Evolutionary conservation across 2,888 invertebrate genomes (phyloP).

Genomic region (Parelbella ahira): DNA sequence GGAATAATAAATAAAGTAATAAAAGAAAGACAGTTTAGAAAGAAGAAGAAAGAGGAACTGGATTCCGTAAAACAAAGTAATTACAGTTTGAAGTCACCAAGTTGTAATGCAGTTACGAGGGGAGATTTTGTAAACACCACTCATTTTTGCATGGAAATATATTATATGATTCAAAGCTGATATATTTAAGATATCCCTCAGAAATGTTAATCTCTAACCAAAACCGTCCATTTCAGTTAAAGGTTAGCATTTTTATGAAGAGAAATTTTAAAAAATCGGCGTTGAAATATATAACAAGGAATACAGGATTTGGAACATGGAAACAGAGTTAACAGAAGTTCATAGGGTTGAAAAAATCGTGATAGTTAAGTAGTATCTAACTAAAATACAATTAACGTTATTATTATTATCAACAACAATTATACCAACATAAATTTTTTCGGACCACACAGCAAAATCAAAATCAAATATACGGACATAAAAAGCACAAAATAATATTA

Average conservation of each 20-base stretch:
- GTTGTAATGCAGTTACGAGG: constrained; percentile 81
- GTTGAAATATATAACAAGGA: constrained; percentile 48
- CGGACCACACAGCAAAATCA: constrained; percentile 10
- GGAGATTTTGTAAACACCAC: constrained; percentile 78
- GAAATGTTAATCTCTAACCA: constrained; percentile 58
- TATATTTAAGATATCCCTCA: constrained; percentile 39
- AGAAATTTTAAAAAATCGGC: constrained; percentile 42
- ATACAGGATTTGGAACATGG: constrained; percentile 36
- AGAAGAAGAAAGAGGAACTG: constrained; percentile 76
- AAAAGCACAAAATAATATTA: constrained; percentile 17
- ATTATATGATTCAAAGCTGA: constrained; percentile 48
- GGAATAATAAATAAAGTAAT: constrained; percentile 16
- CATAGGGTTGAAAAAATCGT: constrained; percentile 3
- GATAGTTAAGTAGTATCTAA: constrained; percentile 1
- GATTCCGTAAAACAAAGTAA: constrained; percentile 79
- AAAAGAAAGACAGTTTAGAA: constrained; percentile 41
- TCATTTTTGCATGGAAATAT: constrained; percentile 39
- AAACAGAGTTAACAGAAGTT: neutral
- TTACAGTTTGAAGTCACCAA: constrained; percentile 81
- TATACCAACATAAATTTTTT: constrained; percentile 5
- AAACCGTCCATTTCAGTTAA: constrained; percentile 54
- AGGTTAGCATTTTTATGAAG: constrained; percentile 50
- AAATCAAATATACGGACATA: constrained; percentile 1
- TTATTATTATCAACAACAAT: neutral
- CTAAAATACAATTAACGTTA: constrained; percentile 8